A percentile compares a stretch with the other conserved stretches of the same genome.
These are phyloP conservation scores for Vipera ursinii DNA, from an alignment of 2,797 vertebrate genomes.

Conservation along the genomic window DNA sequence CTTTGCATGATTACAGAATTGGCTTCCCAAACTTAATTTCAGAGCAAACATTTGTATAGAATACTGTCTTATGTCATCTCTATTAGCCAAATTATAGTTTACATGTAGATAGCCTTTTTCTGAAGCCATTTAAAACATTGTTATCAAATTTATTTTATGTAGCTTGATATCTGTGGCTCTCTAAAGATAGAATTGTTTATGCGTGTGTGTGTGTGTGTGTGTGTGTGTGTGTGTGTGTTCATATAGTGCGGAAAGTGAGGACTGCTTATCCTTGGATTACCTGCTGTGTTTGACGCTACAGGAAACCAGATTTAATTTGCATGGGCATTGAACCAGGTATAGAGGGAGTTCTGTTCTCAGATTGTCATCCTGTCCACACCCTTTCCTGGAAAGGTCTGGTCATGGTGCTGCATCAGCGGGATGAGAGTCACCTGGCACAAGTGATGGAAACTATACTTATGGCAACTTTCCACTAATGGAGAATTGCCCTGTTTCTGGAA, in stretches of 20 bases:
- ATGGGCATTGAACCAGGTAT: conserved; percentile 13
- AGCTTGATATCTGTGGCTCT: background rate
- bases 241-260: background rate
- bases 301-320: conserved; percentile 9
- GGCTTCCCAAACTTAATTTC: background rate
- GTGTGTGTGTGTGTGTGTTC: background rate
- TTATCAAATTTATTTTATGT: background rate
- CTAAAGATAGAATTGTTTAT: background rate
- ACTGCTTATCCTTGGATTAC: background rate
- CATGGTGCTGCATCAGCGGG: conserved; percentile 4
- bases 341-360: conserved; percentile 21
- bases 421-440: conserved; percentile 23
- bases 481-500: conserved; percentile 8
- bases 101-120: background rate
- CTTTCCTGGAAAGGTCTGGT: conserved; percentile 31
- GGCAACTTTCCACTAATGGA: conserved; percentile 24
- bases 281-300: background rate
- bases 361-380: conserved; percentile 22
- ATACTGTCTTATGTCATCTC: background rate
- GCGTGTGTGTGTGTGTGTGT: background rate
- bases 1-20: background rate
- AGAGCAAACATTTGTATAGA: background rate
- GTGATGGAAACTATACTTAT: conserved; percentile 10
- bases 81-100: background rate
- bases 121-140: background rate